Conservation (phyloP, 2,113 vertebrate species). For the Tylochromis polylepis region DNA sequence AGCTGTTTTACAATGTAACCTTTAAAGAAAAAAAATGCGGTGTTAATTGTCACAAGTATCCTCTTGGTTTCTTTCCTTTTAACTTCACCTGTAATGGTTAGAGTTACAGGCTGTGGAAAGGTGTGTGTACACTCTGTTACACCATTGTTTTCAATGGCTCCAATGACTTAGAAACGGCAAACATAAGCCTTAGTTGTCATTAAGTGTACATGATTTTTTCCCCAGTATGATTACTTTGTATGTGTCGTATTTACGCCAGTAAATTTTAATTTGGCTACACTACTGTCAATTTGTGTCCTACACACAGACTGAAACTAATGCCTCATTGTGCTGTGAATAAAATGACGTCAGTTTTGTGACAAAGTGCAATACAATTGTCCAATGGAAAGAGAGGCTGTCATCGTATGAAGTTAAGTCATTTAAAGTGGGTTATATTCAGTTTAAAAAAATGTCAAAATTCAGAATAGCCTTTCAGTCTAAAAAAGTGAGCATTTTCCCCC, state of each 20-base stretch:
- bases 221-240: background rate
- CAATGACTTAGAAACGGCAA: background rate
- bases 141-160: background rate
- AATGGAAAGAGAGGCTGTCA: background rate
- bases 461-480: background rate
- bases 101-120: background rate
- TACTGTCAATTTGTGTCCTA: background rate
- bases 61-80: background rate
- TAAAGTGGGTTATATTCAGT: background rate
- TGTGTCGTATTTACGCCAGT: background rate
- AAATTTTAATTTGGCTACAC: background rate
- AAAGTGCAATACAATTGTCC: background rate
- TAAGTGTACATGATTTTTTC: background rate
- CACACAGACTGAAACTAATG: background rate
- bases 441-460: background rate
- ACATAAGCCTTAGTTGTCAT: background rate
- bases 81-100: background rate
- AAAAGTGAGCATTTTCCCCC: background rate
- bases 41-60: background rate
- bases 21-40: background rate
- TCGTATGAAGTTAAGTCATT: background rate
- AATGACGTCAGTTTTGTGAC: background rate
- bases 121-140: background rate
- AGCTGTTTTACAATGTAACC: background rate
- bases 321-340: background rate